Conservation (phyloP, 1,140 invertebrate genomes). For the Phenacoccus solenopsis region DNA sequence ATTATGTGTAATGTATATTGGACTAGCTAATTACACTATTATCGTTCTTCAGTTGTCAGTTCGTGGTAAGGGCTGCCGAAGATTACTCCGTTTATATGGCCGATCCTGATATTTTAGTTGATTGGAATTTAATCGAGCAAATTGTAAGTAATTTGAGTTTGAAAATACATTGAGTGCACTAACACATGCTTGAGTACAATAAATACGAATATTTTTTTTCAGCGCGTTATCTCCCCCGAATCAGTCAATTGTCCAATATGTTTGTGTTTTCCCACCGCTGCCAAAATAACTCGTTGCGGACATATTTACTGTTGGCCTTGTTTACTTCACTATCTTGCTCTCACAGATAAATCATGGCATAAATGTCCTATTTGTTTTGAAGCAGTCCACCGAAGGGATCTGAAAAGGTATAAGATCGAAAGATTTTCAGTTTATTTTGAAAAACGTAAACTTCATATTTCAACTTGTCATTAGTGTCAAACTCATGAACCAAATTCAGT, state of each 20-base stretch:
- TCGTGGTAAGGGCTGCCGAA: conserved; percentile 67
- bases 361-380: conserved; percentile 82
- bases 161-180: background rate
- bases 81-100: conserved; percentile 62
- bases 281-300: conserved; percentile 85
- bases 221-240: conserved; percentile 49
- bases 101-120: conserved; percentile 77
- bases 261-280: conserved; percentile 64
- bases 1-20: background rate
- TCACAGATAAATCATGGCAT: conserved; percentile 62
- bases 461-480: conserved; percentile 32
- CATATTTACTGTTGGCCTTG: conserved; percentile 95
- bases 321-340: conserved; percentile 77
- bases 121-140: conserved; percentile 85
- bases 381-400: conserved; percentile 55
- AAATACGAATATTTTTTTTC: conserved; percentile 27
- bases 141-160: conserved; percentile 40
- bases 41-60: conserved; percentile 75
- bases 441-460: background rate
- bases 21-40: background rate
- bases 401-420: conserved; percentile 54
- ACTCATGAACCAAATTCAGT: conserved; percentile 30
- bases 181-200: background rate
- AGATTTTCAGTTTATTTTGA: background rate
- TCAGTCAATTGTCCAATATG: conserved; percentile 81